Conservation (phyloP, 2,888 invertebrate genomes). For the Cosmia pyralina region DNA sequence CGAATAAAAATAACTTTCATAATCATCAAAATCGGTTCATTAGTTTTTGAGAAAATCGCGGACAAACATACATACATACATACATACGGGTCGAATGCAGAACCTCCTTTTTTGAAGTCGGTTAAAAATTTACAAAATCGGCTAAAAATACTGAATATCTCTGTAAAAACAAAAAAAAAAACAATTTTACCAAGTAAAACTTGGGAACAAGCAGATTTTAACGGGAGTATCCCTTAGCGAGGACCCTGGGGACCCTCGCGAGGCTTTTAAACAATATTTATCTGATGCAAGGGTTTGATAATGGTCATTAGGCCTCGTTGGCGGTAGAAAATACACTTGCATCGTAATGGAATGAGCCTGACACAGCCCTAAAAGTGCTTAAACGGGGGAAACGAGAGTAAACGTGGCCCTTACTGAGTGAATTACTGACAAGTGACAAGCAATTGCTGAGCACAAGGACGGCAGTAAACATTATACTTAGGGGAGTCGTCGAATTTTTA, state of each 20-base stretch:
- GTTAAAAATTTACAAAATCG: slow-evolving; percentile 8
- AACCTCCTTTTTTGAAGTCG: no score
- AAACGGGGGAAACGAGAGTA: slow-evolving; percentile 37
- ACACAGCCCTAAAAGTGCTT: slow-evolving; percentile 53
- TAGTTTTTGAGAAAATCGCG: no score
- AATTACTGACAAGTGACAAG: slow-evolving; percentile 47
- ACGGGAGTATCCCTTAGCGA: slow-evolving; percentile 40
- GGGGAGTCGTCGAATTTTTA: slow-evolving; percentile 17
- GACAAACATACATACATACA: no score
- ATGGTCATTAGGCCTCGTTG: slow-evolving; percentile 60
- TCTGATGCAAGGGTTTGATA: slow-evolving; percentile 63
- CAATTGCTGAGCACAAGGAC: slow-evolving; percentile 45
- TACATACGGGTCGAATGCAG: no score
- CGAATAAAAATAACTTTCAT: no score
- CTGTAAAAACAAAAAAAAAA: slow-evolving; percentile 16
- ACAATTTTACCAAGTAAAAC: slow-evolving; percentile 36
- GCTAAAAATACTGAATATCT: slow-evolving; percentile 14
- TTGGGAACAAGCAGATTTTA: slow-evolving; percentile 42
- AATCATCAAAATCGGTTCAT: no score
- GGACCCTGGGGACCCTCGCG: slow-evolving; percentile 35
- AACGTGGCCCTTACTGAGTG: slow-evolving; percentile 44
- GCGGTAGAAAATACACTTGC: slow-evolving; percentile 58
- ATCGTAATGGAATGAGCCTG: slow-evolving; percentile 58
- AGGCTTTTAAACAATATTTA: slow-evolving; percentile 65
- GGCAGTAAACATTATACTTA: slow-evolving; percentile 32